phyloP scores from a whole-genome alignment of 53 echinoderm and acorn worm species.

The Echinometra lucunter region DNA sequence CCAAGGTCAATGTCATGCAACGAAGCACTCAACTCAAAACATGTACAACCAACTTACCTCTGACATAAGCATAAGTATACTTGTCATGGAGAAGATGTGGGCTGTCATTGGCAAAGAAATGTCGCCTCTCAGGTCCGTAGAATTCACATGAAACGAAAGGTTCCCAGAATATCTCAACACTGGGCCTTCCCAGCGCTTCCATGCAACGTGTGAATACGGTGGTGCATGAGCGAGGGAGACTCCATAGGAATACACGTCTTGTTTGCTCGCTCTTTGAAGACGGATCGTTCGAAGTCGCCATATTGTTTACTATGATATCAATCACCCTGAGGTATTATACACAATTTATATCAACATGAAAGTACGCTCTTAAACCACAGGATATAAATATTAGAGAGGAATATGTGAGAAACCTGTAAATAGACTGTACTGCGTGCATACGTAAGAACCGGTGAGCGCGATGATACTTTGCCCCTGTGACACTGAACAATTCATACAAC shows the following conservation, averaged over 20 bases:
- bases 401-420: no score
- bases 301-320: not conserved
- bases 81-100: conserved; percentile 49
- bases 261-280: not conserved
- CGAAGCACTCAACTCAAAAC: not conserved
- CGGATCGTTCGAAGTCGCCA: conserved; percentile 17
- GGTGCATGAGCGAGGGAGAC: conserved; percentile 52
- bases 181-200: conserved; percentile 21
- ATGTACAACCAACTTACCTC: not conserved
- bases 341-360: not conserved
- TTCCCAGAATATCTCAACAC: conserved; percentile 58
- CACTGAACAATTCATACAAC: no score
- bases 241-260: conserved; percentile 48
- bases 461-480: no score
- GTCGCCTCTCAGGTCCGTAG: conserved; percentile 48
- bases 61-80: conserved; percentile 52
- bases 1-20: not conserved
- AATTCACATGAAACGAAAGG: conserved; percentile 55
- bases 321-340: not conserved
- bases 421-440: no score
- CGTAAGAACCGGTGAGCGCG: no score
- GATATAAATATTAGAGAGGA: no score
- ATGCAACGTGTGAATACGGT: conserved; percentile 55
- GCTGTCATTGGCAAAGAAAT: conserved; percentile 57
- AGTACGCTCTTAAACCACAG: not conserved